Evolutionary conservation across 2,113 vertebrate genomes (phyloP), one percentile per base, ranked within the genome.

Genomic region (Alces alces): DNA sequence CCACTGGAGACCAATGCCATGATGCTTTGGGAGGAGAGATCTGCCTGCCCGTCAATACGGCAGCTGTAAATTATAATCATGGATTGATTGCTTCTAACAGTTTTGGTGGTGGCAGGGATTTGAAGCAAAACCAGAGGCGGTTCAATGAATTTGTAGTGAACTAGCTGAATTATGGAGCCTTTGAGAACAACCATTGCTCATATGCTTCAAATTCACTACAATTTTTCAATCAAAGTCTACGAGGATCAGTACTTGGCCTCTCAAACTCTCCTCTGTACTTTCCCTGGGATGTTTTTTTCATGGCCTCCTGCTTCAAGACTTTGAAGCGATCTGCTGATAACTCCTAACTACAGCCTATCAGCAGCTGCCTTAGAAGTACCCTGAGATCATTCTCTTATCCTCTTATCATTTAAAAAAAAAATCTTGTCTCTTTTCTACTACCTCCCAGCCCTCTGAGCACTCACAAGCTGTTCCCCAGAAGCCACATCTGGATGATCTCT

Each of bases 1-100:
- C 98, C 97, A 97, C 93, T 86, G 73, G 96, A 98, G 97, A 97
- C 98, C 96, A 98, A 92, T 13, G 94, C 90, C 73, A 58, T n/a
- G 97, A 98, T 97, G 96, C 95, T 96, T 92, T 83, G 80, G 96
- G 97, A 97, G 98, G 92, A 96, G 93, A 96, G 93, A 94, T 96
- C 94, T 87, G 92, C 95, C 88, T 96, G 91, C 96, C 94, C 98
- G 97, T 98, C 98, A 98, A 97, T 97, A 98, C 2, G 93, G 84
- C 43, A 91, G 85, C 93, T 98, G 96, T 98, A 98, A 98, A 98
- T 98, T 98, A 98, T 88, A 98, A 98, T 95, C 52, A 39, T 82
- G 95, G 97, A 98, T 97, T 96, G 98, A 98, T 96, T 96, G 93
- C 89, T 86, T 95, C 98, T 95, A 98, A 97, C 95, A 94, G 95